Conservation (phyloP, 1,140 invertebrate genomes). For the Galendromus occidentalis region DNA sequence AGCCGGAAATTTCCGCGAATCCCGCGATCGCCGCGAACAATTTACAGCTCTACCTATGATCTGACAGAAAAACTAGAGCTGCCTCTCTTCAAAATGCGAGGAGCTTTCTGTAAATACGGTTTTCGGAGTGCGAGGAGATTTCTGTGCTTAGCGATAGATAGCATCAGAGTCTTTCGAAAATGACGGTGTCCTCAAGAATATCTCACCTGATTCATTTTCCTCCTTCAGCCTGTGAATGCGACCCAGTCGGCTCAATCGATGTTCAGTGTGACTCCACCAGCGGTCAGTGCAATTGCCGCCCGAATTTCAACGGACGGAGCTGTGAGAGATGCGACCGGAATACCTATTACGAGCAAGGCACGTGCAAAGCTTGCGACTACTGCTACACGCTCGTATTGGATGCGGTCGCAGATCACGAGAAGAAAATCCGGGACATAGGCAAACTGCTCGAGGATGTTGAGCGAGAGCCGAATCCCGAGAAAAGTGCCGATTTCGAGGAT, state of each 20-base stretch:
- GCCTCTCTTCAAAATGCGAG: too few relatives aligned
- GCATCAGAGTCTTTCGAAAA: background rate
- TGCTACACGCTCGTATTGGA: conserved; percentile 85
- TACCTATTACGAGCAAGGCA: conserved; percentile 57
- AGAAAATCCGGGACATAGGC: conserved; percentile 48
- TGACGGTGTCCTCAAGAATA: background rate
- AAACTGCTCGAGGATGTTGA: conserved; percentile 38
- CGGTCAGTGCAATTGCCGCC: conserved; percentile 72
- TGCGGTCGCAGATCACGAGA: conserved; percentile 55
- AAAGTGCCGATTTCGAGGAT: conserved; percentile 57
- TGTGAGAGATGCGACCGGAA: conserved; percentile 85
- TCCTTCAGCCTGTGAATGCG: conserved; percentile 50
- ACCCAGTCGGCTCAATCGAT: conserved; percentile 58
- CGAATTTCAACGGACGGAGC: conserved; percentile 65
- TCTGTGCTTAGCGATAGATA: background rate
- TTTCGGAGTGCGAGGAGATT: too few relatives aligned
- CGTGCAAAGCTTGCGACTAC: conserved; percentile 53
- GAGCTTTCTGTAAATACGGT: too few relatives aligned
- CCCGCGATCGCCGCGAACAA: too few relatives aligned
- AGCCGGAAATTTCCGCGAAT: too few relatives aligned
- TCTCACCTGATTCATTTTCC: background rate
- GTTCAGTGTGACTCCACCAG: conserved; percentile 52
- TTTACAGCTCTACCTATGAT: too few relatives aligned
- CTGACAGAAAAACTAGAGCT: too few relatives aligned
- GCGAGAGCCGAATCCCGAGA: conserved; percentile 48